Evolutionary conservation across 2,888 invertebrate species (phyloP).

Genomic region (Cancer borealis): DNA sequence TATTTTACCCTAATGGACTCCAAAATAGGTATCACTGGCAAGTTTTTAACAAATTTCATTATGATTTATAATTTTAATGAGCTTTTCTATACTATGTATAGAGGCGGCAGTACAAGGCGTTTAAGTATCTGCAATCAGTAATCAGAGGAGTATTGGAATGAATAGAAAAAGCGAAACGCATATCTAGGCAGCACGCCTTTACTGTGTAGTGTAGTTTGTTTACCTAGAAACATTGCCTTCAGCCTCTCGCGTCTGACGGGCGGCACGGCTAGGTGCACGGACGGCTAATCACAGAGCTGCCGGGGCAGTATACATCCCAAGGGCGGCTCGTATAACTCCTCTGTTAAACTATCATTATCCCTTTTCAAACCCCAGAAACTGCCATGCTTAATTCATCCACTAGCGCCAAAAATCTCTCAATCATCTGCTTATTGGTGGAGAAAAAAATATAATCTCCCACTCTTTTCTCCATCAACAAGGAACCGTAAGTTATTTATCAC

Average conservation of each 20-base stretch:
- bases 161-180: background rate
- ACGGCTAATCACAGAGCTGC: background rate
- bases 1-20: background rate
- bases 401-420: background rate
- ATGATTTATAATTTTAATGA: no score
- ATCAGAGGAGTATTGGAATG: background rate
- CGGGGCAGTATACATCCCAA: background rate
- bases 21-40: no score
- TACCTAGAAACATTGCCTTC: background rate
- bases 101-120: no score
- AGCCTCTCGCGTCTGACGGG: background rate
- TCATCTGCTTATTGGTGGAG: conserved; percentile 4
- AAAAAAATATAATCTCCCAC: background rate
- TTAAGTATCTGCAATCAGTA: no score
- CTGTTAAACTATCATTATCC: background rate
- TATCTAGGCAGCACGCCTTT: background rate
- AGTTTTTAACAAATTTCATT: no score
- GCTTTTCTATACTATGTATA: no score
- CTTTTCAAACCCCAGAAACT: background rate
- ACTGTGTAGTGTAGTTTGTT: background rate
- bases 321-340: background rate
- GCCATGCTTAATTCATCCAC: background rate
- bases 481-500: background rate
- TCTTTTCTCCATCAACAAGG: conserved; percentile 21
- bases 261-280: background rate